These are phyloP conservation scores for Clepsis dumicolana DNA, from an alignment of 2,888 invertebrate species.

Conservation along the genomic window DNA sequence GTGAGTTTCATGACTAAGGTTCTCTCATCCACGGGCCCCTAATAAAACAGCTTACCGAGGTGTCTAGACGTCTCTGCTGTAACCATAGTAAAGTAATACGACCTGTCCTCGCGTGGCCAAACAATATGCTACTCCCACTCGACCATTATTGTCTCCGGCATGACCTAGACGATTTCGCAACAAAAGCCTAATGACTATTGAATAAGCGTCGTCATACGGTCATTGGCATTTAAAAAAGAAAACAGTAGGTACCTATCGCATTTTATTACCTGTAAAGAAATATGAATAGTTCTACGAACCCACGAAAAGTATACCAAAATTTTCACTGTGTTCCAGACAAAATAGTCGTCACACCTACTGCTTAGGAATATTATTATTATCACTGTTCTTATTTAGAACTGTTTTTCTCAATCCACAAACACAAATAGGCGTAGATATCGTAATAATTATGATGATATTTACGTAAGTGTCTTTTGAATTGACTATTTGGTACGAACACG, in stretches of 20 bases:
- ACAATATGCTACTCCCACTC: slow-evolving; percentile 36
- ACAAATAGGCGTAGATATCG: background rate
- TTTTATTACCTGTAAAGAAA: background rate
- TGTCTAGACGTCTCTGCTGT: slow-evolving; percentile 37
- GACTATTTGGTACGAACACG: slow-evolving; percentile 17
- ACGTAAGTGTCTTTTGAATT: background rate
- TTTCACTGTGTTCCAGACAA: too few species aligned
- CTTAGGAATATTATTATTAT: too few species aligned
- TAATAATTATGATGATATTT: background rate
- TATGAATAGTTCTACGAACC: too few species aligned
- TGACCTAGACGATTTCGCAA: slow-evolving; percentile 37
- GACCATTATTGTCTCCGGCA: slow-evolving; percentile 35
- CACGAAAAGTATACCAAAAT: too few species aligned
- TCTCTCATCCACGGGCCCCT: slow-evolving; percentile 17
- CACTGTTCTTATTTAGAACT: too few species aligned
- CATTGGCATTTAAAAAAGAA: slow-evolving; percentile 16
- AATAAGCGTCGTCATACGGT: slow-evolving; percentile 4
- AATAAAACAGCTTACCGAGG: slow-evolving; percentile 33
- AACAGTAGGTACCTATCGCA: background rate
- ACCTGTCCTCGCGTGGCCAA: slow-evolving; percentile 29
- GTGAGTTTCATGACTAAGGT: too few species aligned
- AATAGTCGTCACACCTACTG: too few species aligned
- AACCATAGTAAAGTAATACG: slow-evolving; percentile 25
- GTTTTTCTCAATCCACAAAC: too few species aligned
- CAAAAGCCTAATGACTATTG: slow-evolving; percentile 23